Evolutionary conservation across 1,140 invertebrate species (phyloP).

Genomic region (Vanessa tameamea): DNA sequence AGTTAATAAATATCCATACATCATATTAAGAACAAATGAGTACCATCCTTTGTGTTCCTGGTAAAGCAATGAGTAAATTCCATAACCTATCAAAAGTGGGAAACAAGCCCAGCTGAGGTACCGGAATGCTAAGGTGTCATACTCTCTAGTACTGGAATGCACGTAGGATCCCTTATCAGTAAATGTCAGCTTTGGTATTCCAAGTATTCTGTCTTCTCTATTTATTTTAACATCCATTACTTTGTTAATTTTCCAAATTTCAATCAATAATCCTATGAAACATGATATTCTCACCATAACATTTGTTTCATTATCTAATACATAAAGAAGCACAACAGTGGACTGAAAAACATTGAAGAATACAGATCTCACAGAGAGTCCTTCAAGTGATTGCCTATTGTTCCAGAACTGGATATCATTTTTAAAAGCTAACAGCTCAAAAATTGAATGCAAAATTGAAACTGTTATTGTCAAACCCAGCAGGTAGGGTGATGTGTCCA

Average conservation of each 20-base stretch:
- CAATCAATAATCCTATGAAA: constrained; percentile 96
- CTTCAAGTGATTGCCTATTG: constrained; percentile 97
- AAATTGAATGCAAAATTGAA: constrained; percentile 97
- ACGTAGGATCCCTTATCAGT: constrained; percentile 98
- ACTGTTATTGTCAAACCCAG: constrained; percentile 95
- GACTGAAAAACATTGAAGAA: constrained; percentile 99
- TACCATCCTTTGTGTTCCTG: constrained; percentile 99
- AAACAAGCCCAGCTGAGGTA: constrained; percentile 98
- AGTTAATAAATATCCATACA: constrained; percentile 98
- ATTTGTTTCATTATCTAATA: constrained; percentile 99
- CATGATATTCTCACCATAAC: constrained; percentile 96
- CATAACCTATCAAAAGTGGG: constrained; percentile 95
- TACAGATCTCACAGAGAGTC: constrained; percentile 98
- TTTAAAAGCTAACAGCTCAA: constrained; percentile 99
- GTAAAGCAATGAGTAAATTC: constrained; percentile 98
- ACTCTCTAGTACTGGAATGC: constrained; percentile 96
- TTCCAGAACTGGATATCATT: constrained; percentile 99
- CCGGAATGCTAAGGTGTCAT: constrained; percentile 97
- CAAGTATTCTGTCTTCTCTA: constrained; percentile 86
- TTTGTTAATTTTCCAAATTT: constrained; percentile 99
- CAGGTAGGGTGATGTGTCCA: constrained; percentile 98
- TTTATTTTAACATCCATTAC: constrained; percentile 93
- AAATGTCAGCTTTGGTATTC: constrained; percentile 91
- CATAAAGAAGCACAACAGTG: constrained; percentile 96
- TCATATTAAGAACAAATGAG: constrained; percentile 94